phyloP scores from a whole-genome alignment of 2,797 vertebrate genomes.

The Melanotaenia parkinsoni region DNA sequence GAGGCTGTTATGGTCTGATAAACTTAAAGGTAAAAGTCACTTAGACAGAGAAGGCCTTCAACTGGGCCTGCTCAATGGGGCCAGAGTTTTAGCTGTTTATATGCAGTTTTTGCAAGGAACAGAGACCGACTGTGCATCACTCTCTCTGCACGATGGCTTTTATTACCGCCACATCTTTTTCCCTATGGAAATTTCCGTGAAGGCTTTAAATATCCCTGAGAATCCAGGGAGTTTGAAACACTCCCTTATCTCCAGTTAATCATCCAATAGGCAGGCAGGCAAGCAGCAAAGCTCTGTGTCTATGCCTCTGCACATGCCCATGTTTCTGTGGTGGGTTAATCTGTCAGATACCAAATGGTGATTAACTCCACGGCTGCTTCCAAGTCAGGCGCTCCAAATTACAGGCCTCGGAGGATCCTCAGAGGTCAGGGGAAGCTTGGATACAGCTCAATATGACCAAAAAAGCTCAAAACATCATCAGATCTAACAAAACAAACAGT shows the following conservation, averaged over 20 bases:
- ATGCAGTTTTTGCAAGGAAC: constrained; percentile 64
- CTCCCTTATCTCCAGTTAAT: constrained; percentile 82
- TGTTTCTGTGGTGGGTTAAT: constrained; percentile 75
- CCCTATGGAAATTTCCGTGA: constrained; percentile 80
- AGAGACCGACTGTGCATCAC: constrained; percentile 61
- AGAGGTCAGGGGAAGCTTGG: constrained; percentile 69
- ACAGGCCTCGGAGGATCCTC: constrained; percentile 76
- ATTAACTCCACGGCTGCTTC: constrained; percentile 80
- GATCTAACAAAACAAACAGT: constrained; percentile 9
- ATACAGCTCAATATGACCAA: constrained; percentile 52
- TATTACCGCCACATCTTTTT: constrained; percentile 56
- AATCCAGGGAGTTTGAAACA: constrained; percentile 77
- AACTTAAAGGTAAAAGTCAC: constrained; percentile 70
- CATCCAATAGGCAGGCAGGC: constrained; percentile 75
- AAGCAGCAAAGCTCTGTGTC: constrained; percentile 50
- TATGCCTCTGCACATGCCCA: constrained; percentile 35
- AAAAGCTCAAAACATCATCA: constrained; percentile 32
- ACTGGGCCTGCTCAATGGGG: constrained; percentile 46
- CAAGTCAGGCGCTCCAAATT: constrained; percentile 81
- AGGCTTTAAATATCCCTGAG: constrained; percentile 80
- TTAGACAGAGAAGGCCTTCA: constrained; percentile 68
- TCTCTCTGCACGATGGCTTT: constrained; percentile 46
- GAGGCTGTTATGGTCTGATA: constrained; percentile 76
- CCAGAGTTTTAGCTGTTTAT: constrained; percentile 58
- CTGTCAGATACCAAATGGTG: constrained; percentile 82